These are phyloP conservation scores for Apocheima hispidaria DNA, from an alignment of 2,888 invertebrate species.

Conservation along the genomic window DNA sequence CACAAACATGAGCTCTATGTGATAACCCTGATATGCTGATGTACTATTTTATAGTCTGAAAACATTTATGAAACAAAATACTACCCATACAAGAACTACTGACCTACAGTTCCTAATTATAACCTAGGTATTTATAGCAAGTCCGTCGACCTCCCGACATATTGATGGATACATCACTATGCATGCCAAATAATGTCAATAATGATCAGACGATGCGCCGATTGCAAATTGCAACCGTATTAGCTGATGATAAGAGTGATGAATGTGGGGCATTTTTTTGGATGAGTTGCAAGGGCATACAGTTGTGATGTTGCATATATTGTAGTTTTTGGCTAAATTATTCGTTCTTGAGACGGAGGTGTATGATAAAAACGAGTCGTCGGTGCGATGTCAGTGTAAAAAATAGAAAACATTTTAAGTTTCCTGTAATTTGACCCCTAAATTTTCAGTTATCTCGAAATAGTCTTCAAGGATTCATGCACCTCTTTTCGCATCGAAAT, in stretches of 20 bases:
- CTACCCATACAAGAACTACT: slow-evolving; percentile 15
- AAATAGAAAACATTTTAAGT: background rate
- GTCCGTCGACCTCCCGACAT: slow-evolving; percentile 49
- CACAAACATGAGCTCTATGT: too few species aligned
- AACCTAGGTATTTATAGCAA: slow-evolving; percentile 41
- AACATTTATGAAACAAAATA: slow-evolving; percentile 1
- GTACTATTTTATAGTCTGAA: background rate
- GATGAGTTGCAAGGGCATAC: slow-evolving; percentile 6
- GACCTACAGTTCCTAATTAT: slow-evolving; percentile 42
- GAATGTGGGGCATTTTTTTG: background rate
- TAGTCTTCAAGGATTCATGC: too few species aligned
- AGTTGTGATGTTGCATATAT: background rate
- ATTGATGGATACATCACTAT: slow-evolving; percentile 42
- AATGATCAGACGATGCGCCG: slow-evolving; percentile 14
- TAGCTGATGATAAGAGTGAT: slow-evolving; percentile 2
- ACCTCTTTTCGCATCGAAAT: too few species aligned
- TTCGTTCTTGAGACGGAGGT: background rate
- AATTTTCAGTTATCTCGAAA: too few species aligned
- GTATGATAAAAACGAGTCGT: background rate
- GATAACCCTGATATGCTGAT: background rate
- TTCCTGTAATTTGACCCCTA: too few species aligned
- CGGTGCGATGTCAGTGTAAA: too few species aligned
- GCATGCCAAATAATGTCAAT: slow-evolving; percentile 43
- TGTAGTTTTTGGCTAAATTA: background rate
- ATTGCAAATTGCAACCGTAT: slow-evolving; percentile 16